Conservation (phyloP, 2,888 invertebrate genomes). For the Napeogenes inachia region DNA sequence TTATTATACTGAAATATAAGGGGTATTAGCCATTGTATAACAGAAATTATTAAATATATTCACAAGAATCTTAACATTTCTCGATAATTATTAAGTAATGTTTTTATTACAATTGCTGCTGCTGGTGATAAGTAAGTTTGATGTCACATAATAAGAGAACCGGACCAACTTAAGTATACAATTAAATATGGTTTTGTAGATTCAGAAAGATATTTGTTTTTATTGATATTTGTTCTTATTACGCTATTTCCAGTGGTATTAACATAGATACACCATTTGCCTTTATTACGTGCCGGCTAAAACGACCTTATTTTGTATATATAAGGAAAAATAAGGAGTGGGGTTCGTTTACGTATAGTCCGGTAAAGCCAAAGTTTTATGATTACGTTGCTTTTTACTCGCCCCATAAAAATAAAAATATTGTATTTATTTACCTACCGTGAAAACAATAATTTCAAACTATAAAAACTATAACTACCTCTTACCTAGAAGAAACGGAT, state of each 20-base stretch:
- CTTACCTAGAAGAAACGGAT: too few relatives aligned
- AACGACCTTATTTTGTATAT: slow-evolving; percentile 48
- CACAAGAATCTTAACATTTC: not conserved
- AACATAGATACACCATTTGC: slow-evolving; percentile 40
- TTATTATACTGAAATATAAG: too few relatives aligned
- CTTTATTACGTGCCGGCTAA: slow-evolving; percentile 53
- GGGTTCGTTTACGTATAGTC: slow-evolving; percentile 35
- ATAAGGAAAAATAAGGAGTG: slow-evolving; percentile 48
- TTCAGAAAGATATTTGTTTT: slow-evolving; percentile 20
- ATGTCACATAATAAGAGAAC: not conserved
- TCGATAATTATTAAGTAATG: not conserved
- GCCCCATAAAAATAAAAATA: not conserved
- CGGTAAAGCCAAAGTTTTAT: slow-evolving; percentile 15
- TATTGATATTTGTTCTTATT: slow-evolving; percentile 27
- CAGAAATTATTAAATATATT: too few relatives aligned
- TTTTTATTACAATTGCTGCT: not conserved
- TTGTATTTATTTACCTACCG: not conserved
- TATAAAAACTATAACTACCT: too few relatives aligned
- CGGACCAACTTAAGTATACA: slow-evolving; percentile 1
- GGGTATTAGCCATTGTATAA: too few relatives aligned
- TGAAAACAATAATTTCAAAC: too few relatives aligned
- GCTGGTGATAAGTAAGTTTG: not conserved
- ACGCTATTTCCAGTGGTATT: slow-evolving; percentile 32
- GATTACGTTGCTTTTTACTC: slow-evolving; percentile 13
- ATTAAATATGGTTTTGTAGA: slow-evolving; percentile 10